Base-by-base conservation (phyloP, 2,113 vertebrate species). In the Varanus komodoensis region DNA sequence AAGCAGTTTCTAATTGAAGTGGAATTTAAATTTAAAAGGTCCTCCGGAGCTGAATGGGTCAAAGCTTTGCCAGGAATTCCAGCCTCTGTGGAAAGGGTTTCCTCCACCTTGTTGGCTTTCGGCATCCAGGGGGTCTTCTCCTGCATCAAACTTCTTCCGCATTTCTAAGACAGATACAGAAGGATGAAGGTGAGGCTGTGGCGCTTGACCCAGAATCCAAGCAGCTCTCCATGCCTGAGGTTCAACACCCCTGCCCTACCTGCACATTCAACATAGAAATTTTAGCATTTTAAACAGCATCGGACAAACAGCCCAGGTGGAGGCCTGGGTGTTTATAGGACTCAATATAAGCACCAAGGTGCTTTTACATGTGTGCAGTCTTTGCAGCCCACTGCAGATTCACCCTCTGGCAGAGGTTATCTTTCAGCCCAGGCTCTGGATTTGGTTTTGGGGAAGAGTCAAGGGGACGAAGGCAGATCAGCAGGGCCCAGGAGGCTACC, bases 21-120 rank as follows among this genome's bases (percentile, higher is more conserved):
- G 97, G 91, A 99, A 99, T 95, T 99, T 99, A 95, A 99, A 99
- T 96, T 98, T 98, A 93, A 99, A 99, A 3, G 98, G 98, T 97
- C 99, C 99, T 94, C 98, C 97, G 0, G 99, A 99, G 89, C 98
- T 98, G 8, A 99, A 99, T 3, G 99, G 99, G 87, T 99, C 99
- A 94, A 99, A 99, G 48, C 98, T 99, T 94, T 99, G 99, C 97
- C 98, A 99, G 0, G 97, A 97, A 57, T 98, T 98, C 98, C 98
- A 98, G 84, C 97, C 98, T 86, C 98, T 96, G 19, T 99, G 97
- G 94, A 99, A 99, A 87, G 98, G 97, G 91, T 95, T 97, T 69
- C 97, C 97, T 0, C 97, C 97, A 0, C 97, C 98, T 92, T 99
- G 99, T 89, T 99, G 99, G 89, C 98, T 99, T 96, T 99, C 98